Evolutionary conservation across 2,797 vertebrate genomes (phyloP), one percentile per base, ranked within the genome.

Genomic region (Falco naumanni): DNA sequence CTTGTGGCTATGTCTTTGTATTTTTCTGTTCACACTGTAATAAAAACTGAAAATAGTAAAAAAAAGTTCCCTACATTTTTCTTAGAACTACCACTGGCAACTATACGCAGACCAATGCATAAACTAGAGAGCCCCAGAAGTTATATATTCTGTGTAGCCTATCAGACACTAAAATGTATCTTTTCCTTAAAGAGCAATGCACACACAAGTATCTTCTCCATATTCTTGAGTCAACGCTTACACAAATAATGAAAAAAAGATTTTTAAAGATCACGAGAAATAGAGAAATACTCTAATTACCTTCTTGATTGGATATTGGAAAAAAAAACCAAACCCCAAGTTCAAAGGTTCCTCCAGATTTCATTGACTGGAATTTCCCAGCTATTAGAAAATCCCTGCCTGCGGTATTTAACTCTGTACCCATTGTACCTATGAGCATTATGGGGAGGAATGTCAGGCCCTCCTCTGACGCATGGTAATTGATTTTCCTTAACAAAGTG

Each of bases 401-500:
- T 34, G 7, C 24, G 19, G 26, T 9, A 74, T 43, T 43, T 50
- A 66, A 77, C 65, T 87, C 71, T 79, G 84, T 61, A 70, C 41
- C 86, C 68, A 39, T 21, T 0, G 0, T 26, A 61, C 45, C 31
- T 45, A n/a, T 11, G 45, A 60, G 63, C 60, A 14, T 26, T 10
- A 51, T 2, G 31, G 31, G 45, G 64, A 90, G 87, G 63, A 65
- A 72, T 48, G 61, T 50, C 89, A 87, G 88, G 90, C 60, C 61
- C 75, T 94, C 74, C 68, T 83, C 85, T 66, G 68, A 59, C 3
- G 43, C 92, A 87, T 8, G 17, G 64, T n/a, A 86, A 92, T 86
- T 83, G 92, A 90, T 92, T 90, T 92, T 78, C 43, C 81, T 78
- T 89, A 88, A 68, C 84, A 71, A 93, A 94, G 81, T 79, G 88